Percentiles rank a stretch among this genome's conserved stretches.
phyloP scores from a whole-genome alignment of 1,140 invertebrate species.

The Galleria mellonella region DNA sequence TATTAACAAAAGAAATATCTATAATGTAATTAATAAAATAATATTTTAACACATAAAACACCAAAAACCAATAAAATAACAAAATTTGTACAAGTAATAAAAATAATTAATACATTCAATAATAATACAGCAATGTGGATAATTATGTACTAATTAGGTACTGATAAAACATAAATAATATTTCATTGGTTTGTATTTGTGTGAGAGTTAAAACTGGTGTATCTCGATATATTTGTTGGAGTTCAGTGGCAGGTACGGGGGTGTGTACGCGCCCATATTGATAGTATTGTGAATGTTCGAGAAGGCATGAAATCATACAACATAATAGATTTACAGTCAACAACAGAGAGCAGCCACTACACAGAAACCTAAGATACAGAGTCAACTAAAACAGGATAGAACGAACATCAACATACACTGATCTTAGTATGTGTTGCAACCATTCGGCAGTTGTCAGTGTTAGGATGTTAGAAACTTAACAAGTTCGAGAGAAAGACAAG shows the following conservation, averaged over 20 bases:
- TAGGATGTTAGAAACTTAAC: constrained; percentile 23
- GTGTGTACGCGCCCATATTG: constrained; percentile 67
- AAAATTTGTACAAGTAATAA: constrained; percentile 7
- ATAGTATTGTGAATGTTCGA: constrained; percentile 72
- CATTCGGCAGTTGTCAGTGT: constrained; percentile 23
- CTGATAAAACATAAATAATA: constrained; percentile 20
- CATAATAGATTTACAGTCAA: constrained; percentile 70
- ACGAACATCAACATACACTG: constrained; percentile 40
- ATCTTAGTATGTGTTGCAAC: constrained; percentile 16
- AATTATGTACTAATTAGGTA: constrained; percentile 19
- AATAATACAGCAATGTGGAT: constrained; percentile 17
- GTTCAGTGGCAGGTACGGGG: constrained; percentile 63
- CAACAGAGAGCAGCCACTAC: constrained; percentile 74
- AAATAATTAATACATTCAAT: constrained; percentile 7
- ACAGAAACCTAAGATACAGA: constrained; percentile 69
- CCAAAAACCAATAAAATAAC: too few relatives aligned
- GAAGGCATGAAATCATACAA: constrained; percentile 72
- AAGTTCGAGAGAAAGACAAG: constrained; percentile 12
- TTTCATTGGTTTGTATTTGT: constrained; percentile 59
- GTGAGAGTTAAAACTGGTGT: constrained; percentile 66
- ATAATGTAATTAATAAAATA: constrained; percentile 1
- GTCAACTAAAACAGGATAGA: constrained; percentile 60
- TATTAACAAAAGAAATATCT: not conserved
- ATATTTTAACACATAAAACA: constrained; percentile 2
- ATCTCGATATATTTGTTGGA: constrained; percentile 69